Base-by-base conservation (phyloP, 1,140 invertebrate species). In the Wiebesia pumilae region DNA sequence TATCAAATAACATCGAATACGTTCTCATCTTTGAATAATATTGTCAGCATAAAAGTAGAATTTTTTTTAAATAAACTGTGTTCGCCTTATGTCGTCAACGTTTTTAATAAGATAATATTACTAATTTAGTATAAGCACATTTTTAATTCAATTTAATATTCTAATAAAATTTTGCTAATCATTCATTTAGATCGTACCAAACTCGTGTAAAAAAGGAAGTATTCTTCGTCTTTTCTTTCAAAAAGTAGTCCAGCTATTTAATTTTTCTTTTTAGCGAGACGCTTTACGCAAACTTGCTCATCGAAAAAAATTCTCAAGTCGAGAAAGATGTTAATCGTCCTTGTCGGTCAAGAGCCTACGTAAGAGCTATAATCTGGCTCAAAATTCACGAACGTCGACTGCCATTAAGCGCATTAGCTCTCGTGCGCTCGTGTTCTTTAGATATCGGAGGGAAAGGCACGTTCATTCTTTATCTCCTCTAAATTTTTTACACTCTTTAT, bases 361-460 rank as follows among this genome's bases (percentile, higher is more conserved):
- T 81, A 88, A 85, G 73, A 84, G 85, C 71, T 85, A 88, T 88
- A 88, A 89, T 89, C 85, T 90, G 78, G 83, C 75, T 91, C 84
- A 89, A 92, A 91, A 92, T 90, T 91, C 90, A 90, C 91, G 88
- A 90, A 91, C 91, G 90, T 91, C 90, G 89, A 86, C 90, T 73
- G 79, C 82, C 89, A 89, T 91, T 90, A 91, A 88, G 86, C 88
- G 89, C 84, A 87, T 88, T 89, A 87, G 89, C 90, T 85, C 89
- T 89, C 85, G 88, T 84, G 85, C 83, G 87, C 73, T 67, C 62
- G 79, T 87, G 87, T 90, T 85, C 89, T 87, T 88, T 35, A 43
- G 62, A 87, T 58, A 81, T 81, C 80, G 81, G 83, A 88, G 79
- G 82, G 30, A 51, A 83, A 75, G 33, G 43, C 75, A 73, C 71